Evolutionary conservation across 2,888 invertebrate genomes (phyloP), one percentile per base, ranked within the genome.

Genomic region (Nemotelus nigrinus): DNA sequence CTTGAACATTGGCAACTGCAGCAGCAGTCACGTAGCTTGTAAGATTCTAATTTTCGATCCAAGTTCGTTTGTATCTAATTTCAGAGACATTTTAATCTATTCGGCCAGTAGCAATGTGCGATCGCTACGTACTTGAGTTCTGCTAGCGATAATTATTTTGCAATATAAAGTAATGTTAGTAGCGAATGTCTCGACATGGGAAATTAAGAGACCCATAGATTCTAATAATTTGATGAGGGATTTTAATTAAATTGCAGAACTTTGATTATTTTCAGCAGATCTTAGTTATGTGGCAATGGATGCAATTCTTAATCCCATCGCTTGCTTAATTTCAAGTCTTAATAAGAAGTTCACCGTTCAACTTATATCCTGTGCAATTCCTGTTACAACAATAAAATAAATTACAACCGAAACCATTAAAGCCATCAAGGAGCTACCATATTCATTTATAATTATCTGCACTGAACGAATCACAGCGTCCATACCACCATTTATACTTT

Each of bases 71-170:
- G 58, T 58, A 58, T 58, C 58, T 58, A 58, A 58, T 58, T 58
- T n/a, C 58, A 58, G 4, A 58, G 58, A 58, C 58, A 58, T 58
- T 58, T 58, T 58, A 58, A 58, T 58, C 58, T 58, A 58, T 58
- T 25, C 25, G 58, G 58, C 25, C 58, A 58, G 58, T 58, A 58
- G 58, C 58, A n/a, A 58, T 25, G 58, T 7, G 8, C 58, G n/a
- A 25, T 1, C 25, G 25, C 25, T 25, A 25, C 25, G 25, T 25
- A 25, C 25, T 25, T 25, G 25, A 10, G n/a, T 8, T 58, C 58
- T 4, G 25, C 4, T 58, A 25, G 25, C 8, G 25, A 58, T 58
- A 58, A 58, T 58, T 58, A 58, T 58, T 7, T 58, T 58, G 58
- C 58, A 58, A 58, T 25, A 4, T 58, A 25, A 58, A 2, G 25